Base-by-base conservation (phyloP, 2,113 vertebrate genomes). In the Tetrax tetrax region DNA sequence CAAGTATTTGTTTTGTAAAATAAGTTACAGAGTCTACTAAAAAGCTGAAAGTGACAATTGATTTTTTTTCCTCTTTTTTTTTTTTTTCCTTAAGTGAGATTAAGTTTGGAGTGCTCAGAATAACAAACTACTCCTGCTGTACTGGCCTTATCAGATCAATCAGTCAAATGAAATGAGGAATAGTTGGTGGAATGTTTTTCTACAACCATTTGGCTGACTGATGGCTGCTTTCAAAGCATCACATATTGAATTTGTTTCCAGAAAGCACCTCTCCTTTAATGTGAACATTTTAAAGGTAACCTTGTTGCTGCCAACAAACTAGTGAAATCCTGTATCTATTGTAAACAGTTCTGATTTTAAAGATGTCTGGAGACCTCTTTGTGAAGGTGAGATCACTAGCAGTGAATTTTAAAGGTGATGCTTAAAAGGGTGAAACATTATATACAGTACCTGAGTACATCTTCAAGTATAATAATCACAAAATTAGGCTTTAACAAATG, bases 1-100 rank as follows among this genome's bases (percentile, higher is more conserved):
- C 59, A 93, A 96, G 51, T 83, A 89, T 96, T 97, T 97, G 65
- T 74, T 97, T 89, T 95, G 45, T 95, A 92, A 97, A 96, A 92
- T 94, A 97, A 94, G 78, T 70, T 50, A 13, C 89, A 90, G 33
- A 35, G 72, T 22, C 41, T 96, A 68, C 23, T 94, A 20, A 85
- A 96, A 93, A 87, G 28, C 8, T 89, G 6, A 80, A 97, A 97
- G 92, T 90, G 3, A 92, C 83, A 89, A 95, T 29, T 87, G 78
- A 83, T 90, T 96, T 87, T 80, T 68, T 21, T 35, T 12, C 59
- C 11, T 70, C 17, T 70, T 29, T 50, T 72, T 38, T 48, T 14
- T 20, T 19, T 19, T 35, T 12, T 9, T 5, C 5, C 19, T 53
- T 75, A 48, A 82, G 43, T 89, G 61, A 95, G 59, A 89, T 80